Evolutionary conservation across 1,140 invertebrate species (phyloP).

Genomic region (Protaetia brevitarsis): DNA sequence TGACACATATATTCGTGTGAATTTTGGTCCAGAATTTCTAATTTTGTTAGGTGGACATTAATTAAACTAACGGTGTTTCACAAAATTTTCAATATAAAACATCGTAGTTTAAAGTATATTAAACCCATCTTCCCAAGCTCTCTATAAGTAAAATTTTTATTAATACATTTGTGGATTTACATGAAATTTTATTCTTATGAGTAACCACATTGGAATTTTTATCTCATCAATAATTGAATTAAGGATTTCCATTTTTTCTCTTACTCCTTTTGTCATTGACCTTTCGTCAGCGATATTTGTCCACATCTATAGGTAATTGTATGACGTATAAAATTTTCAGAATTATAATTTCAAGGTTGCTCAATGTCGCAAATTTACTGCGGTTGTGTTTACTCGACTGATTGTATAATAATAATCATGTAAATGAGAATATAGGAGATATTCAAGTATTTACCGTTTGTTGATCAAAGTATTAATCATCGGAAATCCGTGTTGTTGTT

Average conservation of each 20-base stretch:
- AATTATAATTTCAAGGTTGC: conserved; percentile 1
- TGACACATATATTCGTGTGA: not conserved
- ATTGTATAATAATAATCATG: not conserved
- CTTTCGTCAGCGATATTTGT: not conserved
- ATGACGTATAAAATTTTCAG: not conserved
- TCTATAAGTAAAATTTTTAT: no score
- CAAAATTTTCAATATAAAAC: no score
- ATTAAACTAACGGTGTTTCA: no score
- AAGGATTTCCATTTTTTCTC: not conserved
- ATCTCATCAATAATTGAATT: no score
- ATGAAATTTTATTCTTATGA: no score
- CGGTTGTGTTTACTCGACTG: not conserved
- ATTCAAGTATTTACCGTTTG: not conserved
- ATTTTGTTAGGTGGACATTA: not conserved
- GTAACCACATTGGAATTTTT: no score
- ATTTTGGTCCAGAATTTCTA: not conserved
- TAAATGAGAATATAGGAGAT: not conserved
- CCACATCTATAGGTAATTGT: not conserved
- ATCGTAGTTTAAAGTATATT: no score
- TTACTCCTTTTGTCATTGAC: not conserved
- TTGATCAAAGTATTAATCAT: not conserved
- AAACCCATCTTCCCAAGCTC: no score
- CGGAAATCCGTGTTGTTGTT: not conserved
- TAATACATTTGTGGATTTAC: no score
- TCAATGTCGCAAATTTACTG: not conserved